These are phyloP conservation scores for Cheirogaleus medius DNA, from an alignment of 2,113 vertebrate genomes.

Conservation along the genomic window DNA sequence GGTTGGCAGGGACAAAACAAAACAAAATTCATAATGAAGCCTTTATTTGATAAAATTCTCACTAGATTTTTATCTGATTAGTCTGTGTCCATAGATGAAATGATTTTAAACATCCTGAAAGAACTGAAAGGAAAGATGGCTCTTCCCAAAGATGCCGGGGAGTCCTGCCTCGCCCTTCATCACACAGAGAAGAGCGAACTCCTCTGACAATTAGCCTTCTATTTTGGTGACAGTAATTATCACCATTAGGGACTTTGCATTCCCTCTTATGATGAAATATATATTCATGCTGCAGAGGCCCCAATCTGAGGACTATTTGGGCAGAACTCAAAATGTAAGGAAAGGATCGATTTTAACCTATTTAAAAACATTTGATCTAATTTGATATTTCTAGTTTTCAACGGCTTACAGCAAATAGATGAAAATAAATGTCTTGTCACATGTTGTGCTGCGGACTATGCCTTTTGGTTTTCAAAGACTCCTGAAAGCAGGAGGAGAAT, in stretches of 20 bases:
- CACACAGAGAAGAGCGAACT: not conserved
- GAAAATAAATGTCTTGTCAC: constrained; percentile 69
- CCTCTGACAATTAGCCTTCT: constrained; percentile 59
- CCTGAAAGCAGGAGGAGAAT: constrained; percentile 1
- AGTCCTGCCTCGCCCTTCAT: not conserved
- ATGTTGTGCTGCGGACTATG: not conserved
- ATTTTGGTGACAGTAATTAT: constrained; percentile 49
- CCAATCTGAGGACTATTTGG: not conserved
- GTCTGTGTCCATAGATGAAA: not conserved
- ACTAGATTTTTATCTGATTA: not conserved
- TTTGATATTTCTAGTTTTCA: constrained; percentile 66
- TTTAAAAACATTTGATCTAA: constrained; percentile 63
- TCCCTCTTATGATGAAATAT: not conserved
- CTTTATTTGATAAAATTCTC: not conserved
- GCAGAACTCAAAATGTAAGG: constrained; percentile 47
- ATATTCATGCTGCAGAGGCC: not conserved
- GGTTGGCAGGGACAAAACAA: rapidly evolving
- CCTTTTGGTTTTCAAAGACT: constrained; percentile 69
- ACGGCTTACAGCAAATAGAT: constrained; percentile 48
- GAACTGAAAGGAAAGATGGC: rapidly evolving
- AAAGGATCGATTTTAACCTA: constrained; percentile 27
- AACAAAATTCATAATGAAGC: not conserved
- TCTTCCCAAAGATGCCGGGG: not conserved
- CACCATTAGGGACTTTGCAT: not conserved
- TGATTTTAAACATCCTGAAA: not conserved